These are phyloP conservation scores for Cololabis saira DNA, from an alignment of 2,113 vertebrate species.

Conservation along the genomic window DNA sequence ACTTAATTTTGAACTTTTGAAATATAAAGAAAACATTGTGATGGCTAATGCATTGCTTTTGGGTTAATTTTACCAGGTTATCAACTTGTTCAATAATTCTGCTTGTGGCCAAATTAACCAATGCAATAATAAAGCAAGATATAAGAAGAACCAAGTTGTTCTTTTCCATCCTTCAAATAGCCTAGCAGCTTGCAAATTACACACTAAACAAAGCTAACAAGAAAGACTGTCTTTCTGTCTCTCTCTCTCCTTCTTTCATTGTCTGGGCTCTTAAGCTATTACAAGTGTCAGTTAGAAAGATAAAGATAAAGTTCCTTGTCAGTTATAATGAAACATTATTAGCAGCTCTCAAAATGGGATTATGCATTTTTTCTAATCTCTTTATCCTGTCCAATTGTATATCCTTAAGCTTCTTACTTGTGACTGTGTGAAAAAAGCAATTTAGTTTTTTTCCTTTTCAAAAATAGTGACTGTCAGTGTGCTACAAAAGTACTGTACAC, in stretches of 20 bases:
- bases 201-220: too few relatives aligned
- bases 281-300: conserved; percentile 56
- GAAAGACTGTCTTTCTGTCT: neutral
- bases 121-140: too few relatives aligned
- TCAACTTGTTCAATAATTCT: fast-evolving
- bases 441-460: conserved; percentile 41
- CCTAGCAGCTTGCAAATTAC: too few relatives aligned
- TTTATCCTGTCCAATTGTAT: conserved; percentile 42
- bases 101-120: too few relatives aligned
- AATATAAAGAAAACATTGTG: too few relatives aligned
- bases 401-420: conserved; percentile 36
- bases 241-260: conserved; percentile 10
- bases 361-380: conserved; percentile 36
- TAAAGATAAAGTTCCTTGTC: conserved; percentile 40
- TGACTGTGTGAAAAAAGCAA: conserved; percentile 32
- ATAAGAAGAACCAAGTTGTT: too few relatives aligned
- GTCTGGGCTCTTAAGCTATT: conserved; percentile 33
- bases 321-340: conserved; percentile 69
- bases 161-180: too few relatives aligned
- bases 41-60: too few relatives aligned
- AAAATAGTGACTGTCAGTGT: conserved; percentile 14
- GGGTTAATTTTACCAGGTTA: neutral
- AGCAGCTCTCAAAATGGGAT: conserved; percentile 58
- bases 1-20: too few relatives aligned
- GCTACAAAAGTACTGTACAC: conserved; percentile 7